These are phyloP conservation scores for Otocyon megalotis DNA, from an alignment of 2,113 vertebrate genomes.

Conservation along the genomic window DNA sequence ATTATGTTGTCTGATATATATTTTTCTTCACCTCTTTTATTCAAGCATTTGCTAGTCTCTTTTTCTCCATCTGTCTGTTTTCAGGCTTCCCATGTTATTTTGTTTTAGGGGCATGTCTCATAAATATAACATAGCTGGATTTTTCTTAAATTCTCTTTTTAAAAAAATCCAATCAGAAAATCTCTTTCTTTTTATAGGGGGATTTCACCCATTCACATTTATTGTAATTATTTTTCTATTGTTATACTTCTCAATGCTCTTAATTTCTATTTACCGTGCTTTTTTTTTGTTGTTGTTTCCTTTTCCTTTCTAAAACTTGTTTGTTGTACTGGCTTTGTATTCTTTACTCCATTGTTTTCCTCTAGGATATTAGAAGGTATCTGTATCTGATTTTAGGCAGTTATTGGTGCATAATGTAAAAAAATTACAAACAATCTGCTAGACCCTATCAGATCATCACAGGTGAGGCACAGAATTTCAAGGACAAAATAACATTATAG, in stretches of 20 bases:
- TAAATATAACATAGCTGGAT: background rate
- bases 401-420: background rate
- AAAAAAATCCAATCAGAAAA: background rate
- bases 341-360: background rate
- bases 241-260: background rate
- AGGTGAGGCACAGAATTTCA: background rate
- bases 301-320: background rate
- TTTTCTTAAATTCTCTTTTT: slow-evolving; percentile 48
- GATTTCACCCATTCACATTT: slow-evolving; percentile 78
- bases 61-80: slow-evolving; percentile 78
- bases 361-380: background rate
- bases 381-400: background rate
- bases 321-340: background rate
- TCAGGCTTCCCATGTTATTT: slow-evolving; percentile 56
- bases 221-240: slow-evolving; percentile 60
- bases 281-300: background rate
- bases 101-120: slow-evolving; percentile 56
- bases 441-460: background rate
- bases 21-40: slow-evolving; percentile 77
- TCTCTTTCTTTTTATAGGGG: background rate
- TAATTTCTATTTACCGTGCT: background rate
- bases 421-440: background rate
- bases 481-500: background rate
- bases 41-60: slow-evolving; percentile 70
- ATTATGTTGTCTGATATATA: slow-evolving; percentile 69